A percentile compares a stretch with the other conserved stretches of the same genome.
These are phyloP conservation scores for Helicoverpa armigera DNA, from an alignment of 1,140 invertebrate species.

Conservation along the genomic window DNA sequence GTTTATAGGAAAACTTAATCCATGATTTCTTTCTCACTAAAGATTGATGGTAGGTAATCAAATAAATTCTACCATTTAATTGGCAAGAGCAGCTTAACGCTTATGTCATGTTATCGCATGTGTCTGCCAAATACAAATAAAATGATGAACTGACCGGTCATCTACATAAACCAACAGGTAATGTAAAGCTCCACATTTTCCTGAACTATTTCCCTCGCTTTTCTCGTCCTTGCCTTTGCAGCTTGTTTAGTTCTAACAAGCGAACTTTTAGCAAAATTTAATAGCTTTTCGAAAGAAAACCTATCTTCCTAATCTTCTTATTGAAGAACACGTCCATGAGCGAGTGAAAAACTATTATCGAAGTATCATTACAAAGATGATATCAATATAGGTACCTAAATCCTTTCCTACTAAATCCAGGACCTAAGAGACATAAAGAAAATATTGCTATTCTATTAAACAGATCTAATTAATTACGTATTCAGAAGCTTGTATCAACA, in stretches of 20 bases:
- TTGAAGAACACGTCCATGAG: too few relatives aligned
- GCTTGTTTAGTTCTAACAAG: too few relatives aligned
- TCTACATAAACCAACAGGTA: not conserved
- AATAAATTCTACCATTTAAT: not conserved
- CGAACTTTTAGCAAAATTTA: too few relatives aligned
- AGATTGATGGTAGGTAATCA: not conserved
- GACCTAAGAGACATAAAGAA: too few relatives aligned
- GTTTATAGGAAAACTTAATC: not conserved
- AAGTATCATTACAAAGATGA: too few relatives aligned
- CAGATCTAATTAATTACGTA: not conserved
- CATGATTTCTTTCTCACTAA: not conserved
- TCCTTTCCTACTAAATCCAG: too few relatives aligned
- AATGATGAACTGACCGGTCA: not conserved
- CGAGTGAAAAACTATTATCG: too few relatives aligned
- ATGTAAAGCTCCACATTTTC: not conserved
- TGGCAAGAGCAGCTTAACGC: not conserved
- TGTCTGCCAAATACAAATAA: constrained; percentile 1
- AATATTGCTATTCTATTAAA: too few relatives aligned
- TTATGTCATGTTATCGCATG: constrained; percentile 15
- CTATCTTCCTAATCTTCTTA: too few relatives aligned
- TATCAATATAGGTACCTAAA: too few relatives aligned
- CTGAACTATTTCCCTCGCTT: too few relatives aligned
- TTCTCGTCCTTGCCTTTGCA: too few relatives aligned
- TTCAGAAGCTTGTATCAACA: constrained; percentile 29
- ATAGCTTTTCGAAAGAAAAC: not conserved